phyloP scores from a whole-genome alignment of 2,888 invertebrate species.

The Drosophila kuntzei region DNA sequence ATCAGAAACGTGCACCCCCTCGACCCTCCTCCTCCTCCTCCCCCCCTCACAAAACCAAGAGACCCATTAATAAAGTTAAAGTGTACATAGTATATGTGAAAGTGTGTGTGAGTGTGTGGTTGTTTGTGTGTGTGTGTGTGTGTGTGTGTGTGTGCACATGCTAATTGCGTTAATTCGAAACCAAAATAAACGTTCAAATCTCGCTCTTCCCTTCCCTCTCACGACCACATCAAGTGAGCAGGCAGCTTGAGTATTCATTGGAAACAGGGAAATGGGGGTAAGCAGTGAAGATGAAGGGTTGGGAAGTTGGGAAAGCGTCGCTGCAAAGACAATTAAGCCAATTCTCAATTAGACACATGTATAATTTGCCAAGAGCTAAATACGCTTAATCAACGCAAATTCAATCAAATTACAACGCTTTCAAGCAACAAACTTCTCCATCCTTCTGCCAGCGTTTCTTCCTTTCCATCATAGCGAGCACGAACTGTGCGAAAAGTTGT shows the following conservation, averaged over 20 bases:
- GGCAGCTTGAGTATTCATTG: conserved; percentile 7
- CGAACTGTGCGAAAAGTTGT: conserved; percentile 55
- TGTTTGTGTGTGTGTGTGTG: conserved; percentile 4
- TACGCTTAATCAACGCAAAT: conserved; percentile 78
- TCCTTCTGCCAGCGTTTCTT: too few relatives aligned
- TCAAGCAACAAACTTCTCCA: conserved; percentile 46
- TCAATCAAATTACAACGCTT: conserved; percentile 78
- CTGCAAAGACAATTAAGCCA: conserved; percentile 67
- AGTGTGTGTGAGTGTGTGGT: neutral
- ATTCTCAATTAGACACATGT: conserved; percentile 71
- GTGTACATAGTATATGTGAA: conserved; percentile 2
- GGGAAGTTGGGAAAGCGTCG: neutral
- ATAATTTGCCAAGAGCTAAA: conserved; percentile 77
- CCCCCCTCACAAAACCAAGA: neutral
- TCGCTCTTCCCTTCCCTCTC: neutral
- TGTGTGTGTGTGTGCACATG: conserved; percentile 42
- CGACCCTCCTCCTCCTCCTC: neutral
- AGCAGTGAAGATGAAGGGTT: neutral
- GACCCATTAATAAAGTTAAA: conserved; percentile 47
- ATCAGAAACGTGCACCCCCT: conserved; percentile 26
- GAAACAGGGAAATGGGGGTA: neutral
- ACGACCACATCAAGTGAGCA: conserved; percentile 12
- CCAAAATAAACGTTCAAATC: conserved; percentile 55
- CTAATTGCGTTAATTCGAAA: conserved; percentile 75
- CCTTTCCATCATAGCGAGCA: neutral